Evolutionary conservation across 1,140 invertebrate genomes (phyloP).

Genomic region (Heliconius himera): DNA sequence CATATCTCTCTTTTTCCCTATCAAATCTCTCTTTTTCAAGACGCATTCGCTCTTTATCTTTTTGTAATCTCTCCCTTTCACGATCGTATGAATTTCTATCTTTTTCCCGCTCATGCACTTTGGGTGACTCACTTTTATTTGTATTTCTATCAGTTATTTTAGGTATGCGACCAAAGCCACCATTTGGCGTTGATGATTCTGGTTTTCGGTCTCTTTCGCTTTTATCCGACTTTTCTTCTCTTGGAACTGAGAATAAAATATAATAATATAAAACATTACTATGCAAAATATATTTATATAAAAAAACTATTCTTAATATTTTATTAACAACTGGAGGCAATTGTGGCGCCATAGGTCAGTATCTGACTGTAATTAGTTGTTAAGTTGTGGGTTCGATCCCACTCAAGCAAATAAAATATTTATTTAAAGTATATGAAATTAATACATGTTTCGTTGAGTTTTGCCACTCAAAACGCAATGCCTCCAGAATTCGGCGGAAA

Average conservation of each 20-base stretch:
- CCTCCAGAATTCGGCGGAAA: too few relatives aligned
- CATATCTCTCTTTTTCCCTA: constrained; percentile 66
- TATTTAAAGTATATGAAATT: too few relatives aligned
- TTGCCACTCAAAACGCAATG: too few relatives aligned
- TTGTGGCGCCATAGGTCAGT: too few relatives aligned
- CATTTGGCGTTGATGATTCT: constrained; percentile 37
- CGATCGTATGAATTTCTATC: constrained; percentile 17
- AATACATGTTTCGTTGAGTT: too few relatives aligned
- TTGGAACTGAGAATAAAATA: constrained; percentile 49
- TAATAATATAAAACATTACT: not conserved
- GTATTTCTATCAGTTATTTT: constrained; percentile 75
- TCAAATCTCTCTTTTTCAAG: constrained; percentile 66
- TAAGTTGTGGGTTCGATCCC: too few relatives aligned
- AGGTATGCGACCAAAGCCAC: constrained; percentile 73
- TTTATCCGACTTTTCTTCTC: constrained; percentile 55
- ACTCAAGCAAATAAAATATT: too few relatives aligned
- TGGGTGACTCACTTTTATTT: constrained; percentile 49
- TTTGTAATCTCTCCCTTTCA: constrained; percentile 18
- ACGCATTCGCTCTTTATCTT: constrained; percentile 54
- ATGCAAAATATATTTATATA: not conserved
- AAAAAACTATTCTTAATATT: too few relatives aligned
- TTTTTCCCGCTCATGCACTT: constrained; percentile 56
- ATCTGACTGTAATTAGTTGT: too few relatives aligned
- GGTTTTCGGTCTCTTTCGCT: constrained; percentile 51
- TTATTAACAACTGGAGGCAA: too few relatives aligned